Evolutionary conservation across 2,113 vertebrate species (phyloP).

Genomic region (Bolborhynchus lineola): DNA sequence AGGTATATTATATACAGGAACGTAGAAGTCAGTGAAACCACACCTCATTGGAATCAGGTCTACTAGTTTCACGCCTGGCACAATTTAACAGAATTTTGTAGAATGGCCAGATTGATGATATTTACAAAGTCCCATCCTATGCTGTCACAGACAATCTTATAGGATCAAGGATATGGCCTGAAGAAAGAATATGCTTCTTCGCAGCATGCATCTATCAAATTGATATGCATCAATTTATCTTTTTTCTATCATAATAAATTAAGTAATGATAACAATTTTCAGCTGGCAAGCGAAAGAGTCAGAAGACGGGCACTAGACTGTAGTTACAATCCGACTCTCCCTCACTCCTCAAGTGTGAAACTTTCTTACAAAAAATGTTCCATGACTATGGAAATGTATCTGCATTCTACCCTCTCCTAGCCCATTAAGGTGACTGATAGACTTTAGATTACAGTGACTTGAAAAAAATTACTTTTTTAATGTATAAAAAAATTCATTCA

Average conservation of each 20-base stretch:
- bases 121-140: neutral
- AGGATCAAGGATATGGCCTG: neutral
- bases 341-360: neutral
- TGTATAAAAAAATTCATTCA: neutral
- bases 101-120: neutral
- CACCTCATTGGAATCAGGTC: neutral
- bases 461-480: slow-evolving; percentile 30
- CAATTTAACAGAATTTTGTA: neutral
- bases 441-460: slow-evolving; percentile 25
- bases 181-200: neutral
- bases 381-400: neutral
- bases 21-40: neutral
- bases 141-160: neutral
- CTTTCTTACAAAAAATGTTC: slow-evolving; percentile 9
- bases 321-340: neutral
- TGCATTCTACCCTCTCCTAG: slow-evolving; percentile 7
- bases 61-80: neutral
- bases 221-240: neutral
- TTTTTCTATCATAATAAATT: neutral
- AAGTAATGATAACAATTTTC: neutral
- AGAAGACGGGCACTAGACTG: neutral
- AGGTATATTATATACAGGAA: neutral
- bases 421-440: slow-evolving; percentile 52
- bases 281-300: neutral
- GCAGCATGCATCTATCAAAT: neutral